Conservation (phyloP, 2,113 vertebrate genomes). For the Megalops atlanticus region DNA sequence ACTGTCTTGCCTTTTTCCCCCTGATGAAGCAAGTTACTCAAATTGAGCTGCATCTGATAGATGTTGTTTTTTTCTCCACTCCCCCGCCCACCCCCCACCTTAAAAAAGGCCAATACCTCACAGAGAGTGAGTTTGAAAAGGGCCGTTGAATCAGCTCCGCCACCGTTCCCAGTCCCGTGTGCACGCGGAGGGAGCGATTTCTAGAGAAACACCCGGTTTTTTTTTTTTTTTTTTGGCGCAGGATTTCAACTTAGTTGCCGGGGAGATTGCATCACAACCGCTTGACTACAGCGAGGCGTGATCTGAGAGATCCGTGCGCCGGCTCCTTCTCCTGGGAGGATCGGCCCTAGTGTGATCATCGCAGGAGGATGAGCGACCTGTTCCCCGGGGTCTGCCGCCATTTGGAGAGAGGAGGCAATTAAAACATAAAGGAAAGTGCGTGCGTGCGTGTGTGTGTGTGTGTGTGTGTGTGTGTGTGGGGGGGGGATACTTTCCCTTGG, state of each 20-base stretch:
- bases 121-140: conserved; percentile 53
- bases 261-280: conserved; percentile 39
- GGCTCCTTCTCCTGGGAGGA: conserved; percentile 43
- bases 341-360: conserved; percentile 48
- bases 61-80: not conserved
- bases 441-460: too few species aligned
- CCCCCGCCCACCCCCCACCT: not conserved
- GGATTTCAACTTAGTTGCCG: conserved; percentile 23
- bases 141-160: conserved; percentile 12
- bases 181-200: not conserved
- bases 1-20: conserved; percentile 26
- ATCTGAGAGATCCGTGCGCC: conserved; percentile 40
- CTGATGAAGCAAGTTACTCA: conserved; percentile 18
- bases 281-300: conserved; percentile 36
- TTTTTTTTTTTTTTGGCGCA: not conserved
- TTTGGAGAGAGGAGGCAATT: conserved; percentile 60
- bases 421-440: conserved; percentile 52
- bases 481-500: conserved; percentile 20
- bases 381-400: conserved; percentile 48
- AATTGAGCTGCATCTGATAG: conserved; percentile 14
- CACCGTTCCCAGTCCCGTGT: not conserved
- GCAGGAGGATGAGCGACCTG: conserved; percentile 55
- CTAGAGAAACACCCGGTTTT: not conserved
- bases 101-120: conserved; percentile 45
- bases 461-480: too few species aligned